Evolutionary conservation across 1,140 invertebrate genomes (phyloP).

Genomic region (Ridgeia piscesae): DNA sequence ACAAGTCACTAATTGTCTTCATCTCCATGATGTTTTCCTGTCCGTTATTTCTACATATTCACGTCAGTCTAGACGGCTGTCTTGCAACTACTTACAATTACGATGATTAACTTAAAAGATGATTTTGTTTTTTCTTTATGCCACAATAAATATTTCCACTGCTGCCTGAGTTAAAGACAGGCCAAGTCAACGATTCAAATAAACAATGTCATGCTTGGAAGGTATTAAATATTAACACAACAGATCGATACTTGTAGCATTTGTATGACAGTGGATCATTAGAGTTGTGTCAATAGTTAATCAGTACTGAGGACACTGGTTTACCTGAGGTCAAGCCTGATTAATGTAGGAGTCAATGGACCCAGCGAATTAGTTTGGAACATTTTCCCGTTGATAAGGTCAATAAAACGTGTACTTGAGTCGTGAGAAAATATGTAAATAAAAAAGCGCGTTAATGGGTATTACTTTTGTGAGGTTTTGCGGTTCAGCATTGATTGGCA

Average conservation of each 20-base stretch:
- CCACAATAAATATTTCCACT: neutral
- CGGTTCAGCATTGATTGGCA: neutral
- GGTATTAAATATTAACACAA: neutral
- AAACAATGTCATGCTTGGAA: neutral
- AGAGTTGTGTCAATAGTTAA: neutral
- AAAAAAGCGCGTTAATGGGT: neutral
- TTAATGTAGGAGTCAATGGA: neutral
- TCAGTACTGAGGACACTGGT: neutral
- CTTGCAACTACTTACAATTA: too few relatives aligned
- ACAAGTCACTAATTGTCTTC: too few relatives aligned
- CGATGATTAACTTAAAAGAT: too few relatives aligned
- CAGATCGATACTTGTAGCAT: neutral
- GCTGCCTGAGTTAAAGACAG: neutral
- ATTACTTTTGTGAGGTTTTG: neutral
- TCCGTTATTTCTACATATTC: too few relatives aligned
- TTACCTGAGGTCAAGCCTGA: neutral
- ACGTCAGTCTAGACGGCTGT: too few relatives aligned
- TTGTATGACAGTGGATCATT: neutral
- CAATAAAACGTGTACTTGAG: neutral
- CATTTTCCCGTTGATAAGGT: neutral
- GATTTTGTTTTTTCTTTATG: neutral
- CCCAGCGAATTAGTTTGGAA: neutral
- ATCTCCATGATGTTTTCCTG: too few relatives aligned
- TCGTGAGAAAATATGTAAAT: neutral
- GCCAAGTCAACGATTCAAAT: neutral